Evolutionary conservation across 2,113 vertebrate genomes (phyloP).

Genomic region (Onychorhynchus coronatus): DNA sequence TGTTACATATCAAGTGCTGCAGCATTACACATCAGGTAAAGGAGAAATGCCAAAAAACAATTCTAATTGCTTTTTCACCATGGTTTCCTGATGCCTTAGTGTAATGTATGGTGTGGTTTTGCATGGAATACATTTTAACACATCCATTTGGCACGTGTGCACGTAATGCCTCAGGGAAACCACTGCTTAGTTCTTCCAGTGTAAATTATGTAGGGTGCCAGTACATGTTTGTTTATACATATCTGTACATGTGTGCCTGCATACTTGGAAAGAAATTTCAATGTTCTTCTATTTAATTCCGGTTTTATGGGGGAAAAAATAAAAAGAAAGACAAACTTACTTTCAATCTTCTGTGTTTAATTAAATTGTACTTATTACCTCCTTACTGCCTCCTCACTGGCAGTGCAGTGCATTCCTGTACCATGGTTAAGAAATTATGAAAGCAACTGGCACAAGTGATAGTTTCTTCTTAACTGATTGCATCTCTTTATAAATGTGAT

Average conservation of each 20-base stretch:
- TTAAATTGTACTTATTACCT: background rate
- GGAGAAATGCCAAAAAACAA: background rate
- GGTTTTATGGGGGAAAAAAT: background rate
- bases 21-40: accelerated
- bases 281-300: background rate
- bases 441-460: background rate
- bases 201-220: background rate
- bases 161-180: background rate
- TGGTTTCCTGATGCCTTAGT: background rate
- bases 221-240: background rate
- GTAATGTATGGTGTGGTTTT: background rate
- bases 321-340: background rate
- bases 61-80: background rate
- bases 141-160: background rate
- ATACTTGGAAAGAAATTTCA: background rate
- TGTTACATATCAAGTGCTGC: background rate
- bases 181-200: background rate
- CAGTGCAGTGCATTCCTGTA: background rate
- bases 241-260: background rate
- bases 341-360: background rate
- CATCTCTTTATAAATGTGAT: background rate
- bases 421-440: background rate
- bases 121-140: background rate
- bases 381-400: background rate
- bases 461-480: conserved; percentile 6